These are phyloP conservation scores for Phasianus colchicus DNA, from an alignment of 2,113 vertebrate genomes.

Conservation along the genomic window DNA sequence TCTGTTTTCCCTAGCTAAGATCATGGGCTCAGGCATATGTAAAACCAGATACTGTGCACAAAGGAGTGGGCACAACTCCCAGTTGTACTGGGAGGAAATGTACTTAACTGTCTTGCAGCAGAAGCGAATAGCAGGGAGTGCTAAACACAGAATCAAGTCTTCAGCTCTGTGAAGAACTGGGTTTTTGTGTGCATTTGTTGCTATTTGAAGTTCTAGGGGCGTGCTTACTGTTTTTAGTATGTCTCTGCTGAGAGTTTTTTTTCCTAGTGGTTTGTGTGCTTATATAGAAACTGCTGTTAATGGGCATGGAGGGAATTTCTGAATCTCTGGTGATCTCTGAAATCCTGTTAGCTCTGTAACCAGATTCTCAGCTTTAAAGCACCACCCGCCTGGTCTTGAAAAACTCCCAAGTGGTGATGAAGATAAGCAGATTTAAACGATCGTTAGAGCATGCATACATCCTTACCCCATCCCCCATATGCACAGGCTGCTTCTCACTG, in stretches of 20 bases:
- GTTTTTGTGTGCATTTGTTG: neutral
- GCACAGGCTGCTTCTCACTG: neutral
- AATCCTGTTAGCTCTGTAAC: conserved; percentile 64
- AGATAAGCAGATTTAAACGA: conserved; percentile 61
- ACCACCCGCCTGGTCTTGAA: neutral
- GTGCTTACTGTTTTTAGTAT: neutral
- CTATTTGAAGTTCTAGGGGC: neutral
- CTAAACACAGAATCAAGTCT: neutral
- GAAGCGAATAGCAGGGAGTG: neutral
- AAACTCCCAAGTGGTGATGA: neutral
- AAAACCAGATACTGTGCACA: neutral
- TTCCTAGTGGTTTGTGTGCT: neutral
- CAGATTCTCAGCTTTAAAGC: conserved; percentile 42
- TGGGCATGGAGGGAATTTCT: conserved; percentile 14
- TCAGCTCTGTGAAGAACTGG: neutral
- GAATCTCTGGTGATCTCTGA: conserved; percentile 44
- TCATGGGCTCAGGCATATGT: too few species aligned
- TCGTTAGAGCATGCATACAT: neutral
- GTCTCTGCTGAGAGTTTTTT: neutral
- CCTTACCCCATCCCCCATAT: neutral
- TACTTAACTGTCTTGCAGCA: neutral
- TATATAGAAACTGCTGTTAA: neutral
- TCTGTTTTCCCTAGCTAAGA: neutral
- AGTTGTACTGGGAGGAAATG: rapidly evolving
- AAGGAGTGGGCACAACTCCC: neutral